phyloP scores from a whole-genome alignment of 2,113 vertebrate species.

The Cinclus cinclus region DNA sequence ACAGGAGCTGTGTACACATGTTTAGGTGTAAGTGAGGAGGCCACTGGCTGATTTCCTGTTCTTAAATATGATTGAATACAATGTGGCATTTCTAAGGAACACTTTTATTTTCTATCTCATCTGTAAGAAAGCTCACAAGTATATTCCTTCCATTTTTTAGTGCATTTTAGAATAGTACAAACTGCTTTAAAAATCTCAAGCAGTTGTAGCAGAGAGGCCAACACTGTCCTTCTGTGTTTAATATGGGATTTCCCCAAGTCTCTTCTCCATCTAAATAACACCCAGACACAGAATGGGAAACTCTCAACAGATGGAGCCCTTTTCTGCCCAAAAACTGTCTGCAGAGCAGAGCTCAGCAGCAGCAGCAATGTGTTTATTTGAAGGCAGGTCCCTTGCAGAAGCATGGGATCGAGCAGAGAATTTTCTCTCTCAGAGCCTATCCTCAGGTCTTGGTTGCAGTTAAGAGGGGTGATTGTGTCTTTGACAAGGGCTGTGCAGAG shows the following conservation, averaged over 20 bases:
- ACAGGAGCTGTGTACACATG: rapidly evolving
- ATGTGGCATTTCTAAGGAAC: neutral
- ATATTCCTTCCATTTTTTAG: neutral
- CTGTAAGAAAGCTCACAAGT: neutral
- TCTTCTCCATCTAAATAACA: neutral
- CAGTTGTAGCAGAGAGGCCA: neutral
- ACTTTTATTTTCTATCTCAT: neutral
- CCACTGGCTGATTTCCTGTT: neutral
- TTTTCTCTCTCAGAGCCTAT: neutral
- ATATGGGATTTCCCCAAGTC: neutral
- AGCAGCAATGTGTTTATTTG: neutral
- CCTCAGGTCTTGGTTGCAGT: neutral
- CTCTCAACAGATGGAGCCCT: neutral
- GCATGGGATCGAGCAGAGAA: neutral
- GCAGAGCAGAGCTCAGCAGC: neutral
- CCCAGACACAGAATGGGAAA: neutral
- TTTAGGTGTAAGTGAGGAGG: neutral
- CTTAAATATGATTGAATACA: neutral
- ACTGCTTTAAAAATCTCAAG: neutral
- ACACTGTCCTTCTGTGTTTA: neutral
- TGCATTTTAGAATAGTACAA: neutral
- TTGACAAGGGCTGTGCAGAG: neutral
- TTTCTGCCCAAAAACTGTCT: neutral
- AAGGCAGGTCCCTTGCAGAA: neutral
- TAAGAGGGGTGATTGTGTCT: neutral